Percentiles rank a stretch among this genome's conserved stretches.
These are phyloP conservation scores for Limanda limanda DNA, from an alignment of 2,113 vertebrate genomes.

Conservation along the genomic window DNA sequence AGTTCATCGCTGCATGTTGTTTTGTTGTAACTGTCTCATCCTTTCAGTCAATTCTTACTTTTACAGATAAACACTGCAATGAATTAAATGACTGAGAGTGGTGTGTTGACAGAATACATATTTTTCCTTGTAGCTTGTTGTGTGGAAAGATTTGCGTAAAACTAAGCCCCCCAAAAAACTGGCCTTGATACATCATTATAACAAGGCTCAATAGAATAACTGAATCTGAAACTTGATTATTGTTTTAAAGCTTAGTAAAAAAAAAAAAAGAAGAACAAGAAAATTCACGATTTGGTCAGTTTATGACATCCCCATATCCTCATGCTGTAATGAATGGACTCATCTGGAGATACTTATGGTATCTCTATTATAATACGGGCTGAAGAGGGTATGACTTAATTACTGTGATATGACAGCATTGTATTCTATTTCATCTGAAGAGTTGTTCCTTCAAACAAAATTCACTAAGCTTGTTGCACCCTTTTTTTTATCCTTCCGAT, in stretches of 20 bases:
- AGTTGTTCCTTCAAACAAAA: background rate
- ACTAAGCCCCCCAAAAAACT: background rate
- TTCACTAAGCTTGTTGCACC: background rate
- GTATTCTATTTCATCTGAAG: background rate
- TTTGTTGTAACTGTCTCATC: background rate
- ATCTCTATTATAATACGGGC: too few species aligned
- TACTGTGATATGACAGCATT: background rate
- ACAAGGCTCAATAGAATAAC: conserved; percentile 6
- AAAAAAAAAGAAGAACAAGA: background rate
- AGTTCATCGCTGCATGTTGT: background rate
- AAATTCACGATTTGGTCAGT: background rate
- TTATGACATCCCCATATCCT: background rate
- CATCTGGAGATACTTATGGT: background rate
- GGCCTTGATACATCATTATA: background rate
- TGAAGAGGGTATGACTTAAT: background rate
- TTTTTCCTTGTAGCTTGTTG: background rate
- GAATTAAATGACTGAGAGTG: background rate
- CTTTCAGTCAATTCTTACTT: background rate
- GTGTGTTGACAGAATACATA: background rate
- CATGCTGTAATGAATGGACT: background rate
- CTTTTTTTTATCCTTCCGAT: background rate
- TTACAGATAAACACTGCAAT: background rate
- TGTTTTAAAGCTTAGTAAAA: background rate
- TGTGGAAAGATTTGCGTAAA: background rate
- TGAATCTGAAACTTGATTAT: background rate